Base-by-base conservation (phyloP, 1,140 invertebrate genomes). In the Apis mellifera region DNA sequence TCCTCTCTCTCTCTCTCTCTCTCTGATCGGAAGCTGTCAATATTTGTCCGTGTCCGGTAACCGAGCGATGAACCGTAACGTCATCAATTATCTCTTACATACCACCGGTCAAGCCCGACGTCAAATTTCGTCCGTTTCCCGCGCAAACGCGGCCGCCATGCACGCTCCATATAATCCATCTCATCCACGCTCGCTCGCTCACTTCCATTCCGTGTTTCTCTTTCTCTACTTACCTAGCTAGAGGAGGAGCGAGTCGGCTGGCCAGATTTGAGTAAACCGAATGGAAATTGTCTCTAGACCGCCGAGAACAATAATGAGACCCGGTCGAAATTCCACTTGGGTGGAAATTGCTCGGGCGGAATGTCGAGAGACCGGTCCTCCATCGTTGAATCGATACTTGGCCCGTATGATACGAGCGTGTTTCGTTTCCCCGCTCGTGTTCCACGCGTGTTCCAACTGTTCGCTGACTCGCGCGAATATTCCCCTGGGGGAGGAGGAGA, bases 61-160 rank as follows among this genome's bases (percentile, higher is more conserved):
- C 89, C 90, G 86, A 88, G 87, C 88, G 90, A 90, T 91, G 89
- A 89, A 90, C 88, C 88, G 84, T 89, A 88, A 85, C 84, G 82
- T 91, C 91, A 91, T 91, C 90, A 92, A 92, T 92, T 92, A 92
- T 92, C 90, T 89, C 90, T 91, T 91, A 91, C 87, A 92, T 90
- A 84, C 89, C 84, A 23, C 69, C 62, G 75, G 17, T 59, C 83
- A 83, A 90, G 82, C 73, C 88, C 76, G 85, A 83, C 86, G 86
- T 91, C 83, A 90, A 91, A 90, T 90, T 90, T 85, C 85, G 84
- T 81, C 82, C 72, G 85, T 88, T 83, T 83, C 81, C 82, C 85
- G 65, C 69, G 77, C 76, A n/a, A n/a, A n/a, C 48, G 11, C 32
- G 32, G 54, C 62, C 77, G n/a, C n/a, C n/a, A n/a, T n/a, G n/a